Conservation (phyloP, 2,797 vertebrate species). For the Xyrichtys novacula region DNA sequence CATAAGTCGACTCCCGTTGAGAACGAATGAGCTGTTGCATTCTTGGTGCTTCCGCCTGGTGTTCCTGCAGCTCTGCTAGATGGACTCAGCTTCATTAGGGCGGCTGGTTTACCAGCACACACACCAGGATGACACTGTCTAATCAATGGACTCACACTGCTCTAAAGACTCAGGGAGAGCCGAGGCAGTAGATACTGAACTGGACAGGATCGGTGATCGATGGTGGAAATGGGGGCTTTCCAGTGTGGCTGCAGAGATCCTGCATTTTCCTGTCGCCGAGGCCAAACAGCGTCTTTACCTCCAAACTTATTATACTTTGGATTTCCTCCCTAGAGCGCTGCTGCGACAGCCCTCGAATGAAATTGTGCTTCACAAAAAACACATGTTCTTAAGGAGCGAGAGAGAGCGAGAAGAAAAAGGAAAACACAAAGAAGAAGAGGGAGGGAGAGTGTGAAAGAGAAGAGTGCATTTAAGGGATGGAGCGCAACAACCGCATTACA, state of each 20-base stretch:
- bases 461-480: constrained; percentile 28
- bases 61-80: constrained; percentile 47
- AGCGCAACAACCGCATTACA: constrained; percentile 56
- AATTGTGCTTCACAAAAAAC: constrained; percentile 3
- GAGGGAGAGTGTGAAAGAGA: constrained; percentile 27
- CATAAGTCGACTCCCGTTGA: constrained; percentile 68
- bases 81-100: constrained; percentile 65
- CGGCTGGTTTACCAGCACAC: constrained; percentile 52
- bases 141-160: constrained; percentile 77
- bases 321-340: constrained; percentile 6
- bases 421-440: neutral
- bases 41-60: constrained; percentile 44
- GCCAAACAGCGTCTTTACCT: constrained; percentile 1
- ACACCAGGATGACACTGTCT: constrained; percentile 55
- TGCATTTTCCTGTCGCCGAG: constrained; percentile 30
- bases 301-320: constrained; percentile 9
- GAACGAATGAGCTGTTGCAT: constrained; percentile 64
- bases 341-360: neutral
- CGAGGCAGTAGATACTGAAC: constrained; percentile 48
- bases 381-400: constrained; percentile 10
- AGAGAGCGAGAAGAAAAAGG: neutral
- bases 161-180: constrained; percentile 59
- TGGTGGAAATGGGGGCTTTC: constrained; percentile 53
- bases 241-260: constrained; percentile 30
- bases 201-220: constrained; percentile 66